Percentiles rank a stretch among this genome's conserved stretches.
These are phyloP conservation scores for Podarcis muralis DNA, from an alignment of 2,113 vertebrate genomes.

Conservation along the genomic window DNA sequence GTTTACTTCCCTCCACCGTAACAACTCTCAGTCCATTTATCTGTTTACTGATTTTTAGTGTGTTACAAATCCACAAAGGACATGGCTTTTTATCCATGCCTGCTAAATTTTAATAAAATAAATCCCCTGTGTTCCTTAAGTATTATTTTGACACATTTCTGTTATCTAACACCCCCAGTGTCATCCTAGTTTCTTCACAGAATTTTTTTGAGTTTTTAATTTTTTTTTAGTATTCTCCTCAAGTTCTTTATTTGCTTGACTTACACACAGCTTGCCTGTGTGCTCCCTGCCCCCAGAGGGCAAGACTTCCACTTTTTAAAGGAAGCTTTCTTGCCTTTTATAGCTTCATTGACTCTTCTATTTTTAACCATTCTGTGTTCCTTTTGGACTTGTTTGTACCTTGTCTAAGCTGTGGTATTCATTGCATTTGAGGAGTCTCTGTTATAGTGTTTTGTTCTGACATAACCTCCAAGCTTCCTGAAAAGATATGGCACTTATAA, in stretches of 20 bases:
- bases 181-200: not conserved
- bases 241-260: not conserved
- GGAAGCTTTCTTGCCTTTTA: not conserved
- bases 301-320: not conserved
- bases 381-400: not conserved
- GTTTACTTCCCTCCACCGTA: not conserved
- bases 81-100: not conserved
- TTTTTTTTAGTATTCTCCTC: not conserved
- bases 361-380: constrained; percentile 4
- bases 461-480: not conserved
- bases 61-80: not conserved
- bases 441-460: not conserved
- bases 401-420: not conserved
- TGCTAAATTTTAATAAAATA: not conserved
- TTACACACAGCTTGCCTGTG: not conserved
- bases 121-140: not conserved
- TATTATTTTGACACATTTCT: not conserved
- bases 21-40: not conserved
- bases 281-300: not conserved
- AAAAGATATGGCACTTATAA: not conserved
- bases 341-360: not conserved
- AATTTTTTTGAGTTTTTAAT: not conserved
- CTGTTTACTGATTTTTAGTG: not conserved
- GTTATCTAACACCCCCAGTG: not conserved
- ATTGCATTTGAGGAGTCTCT: not conserved